These are phyloP conservation scores for Galeopsomyia nigrocyanea DNA, from an alignment of 2,888 invertebrate genomes.

Conservation along the genomic window DNA sequence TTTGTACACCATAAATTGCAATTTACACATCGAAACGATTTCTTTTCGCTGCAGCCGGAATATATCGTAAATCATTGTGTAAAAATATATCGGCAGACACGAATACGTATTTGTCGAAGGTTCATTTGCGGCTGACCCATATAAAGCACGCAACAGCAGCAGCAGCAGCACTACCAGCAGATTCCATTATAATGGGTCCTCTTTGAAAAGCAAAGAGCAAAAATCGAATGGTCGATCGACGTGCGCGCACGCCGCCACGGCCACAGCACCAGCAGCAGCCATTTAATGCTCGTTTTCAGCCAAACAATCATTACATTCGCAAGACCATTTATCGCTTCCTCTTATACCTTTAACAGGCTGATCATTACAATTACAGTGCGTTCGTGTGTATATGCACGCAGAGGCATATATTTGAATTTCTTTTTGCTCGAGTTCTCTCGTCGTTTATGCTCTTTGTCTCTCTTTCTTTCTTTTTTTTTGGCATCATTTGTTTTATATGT, in stretches of 20 bases:
- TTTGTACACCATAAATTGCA: no score
- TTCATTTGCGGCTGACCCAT: constrained; percentile 14
- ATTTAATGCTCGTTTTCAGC: constrained; percentile 53
- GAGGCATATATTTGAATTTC: constrained; percentile 31
- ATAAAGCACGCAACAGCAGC: constrained; percentile 30
- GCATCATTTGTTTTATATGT: not conserved
- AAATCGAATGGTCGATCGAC: not conserved
- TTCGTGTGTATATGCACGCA: constrained; percentile 22
- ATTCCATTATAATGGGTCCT: no score
- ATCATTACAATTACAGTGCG: constrained; percentile 44
- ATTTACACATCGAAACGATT: not conserved
- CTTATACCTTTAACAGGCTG: constrained; percentile 39
- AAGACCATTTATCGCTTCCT: constrained; percentile 46
- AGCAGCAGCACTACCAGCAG: constrained; percentile 20
- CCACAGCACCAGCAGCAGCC: constrained; percentile 43
- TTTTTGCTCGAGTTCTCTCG: no score
- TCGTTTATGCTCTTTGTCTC: not conserved
- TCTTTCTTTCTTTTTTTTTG: constrained; percentile 2
- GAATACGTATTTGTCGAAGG: no score
- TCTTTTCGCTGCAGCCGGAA: not conserved
- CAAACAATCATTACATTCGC: constrained; percentile 51
- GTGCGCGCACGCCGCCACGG: not conserved
- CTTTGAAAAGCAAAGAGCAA: no score
- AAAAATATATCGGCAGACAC: no score
- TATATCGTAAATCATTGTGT: no score